These are phyloP conservation scores for Aspiorhynchus laticeps DNA, from an alignment of 2,113 vertebrate species.

Conservation along the genomic window DNA sequence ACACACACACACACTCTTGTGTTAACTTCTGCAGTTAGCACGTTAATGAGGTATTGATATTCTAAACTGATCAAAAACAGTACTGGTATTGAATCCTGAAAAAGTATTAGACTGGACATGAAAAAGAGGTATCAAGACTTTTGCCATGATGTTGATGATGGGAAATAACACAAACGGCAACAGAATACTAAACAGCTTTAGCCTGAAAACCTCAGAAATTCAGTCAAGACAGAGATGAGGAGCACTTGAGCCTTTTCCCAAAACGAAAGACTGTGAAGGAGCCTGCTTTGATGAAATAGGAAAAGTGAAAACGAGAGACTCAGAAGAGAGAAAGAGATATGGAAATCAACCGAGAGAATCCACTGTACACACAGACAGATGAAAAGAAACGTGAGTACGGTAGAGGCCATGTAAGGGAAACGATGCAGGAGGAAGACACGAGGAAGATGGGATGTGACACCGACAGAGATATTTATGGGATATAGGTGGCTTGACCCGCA, in stretches of 20 bases:
- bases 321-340: neutral
- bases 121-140: neutral
- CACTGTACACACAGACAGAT: slow-evolving; percentile 26
- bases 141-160: neutral
- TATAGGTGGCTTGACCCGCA: slow-evolving; percentile 12
- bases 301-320: neutral
- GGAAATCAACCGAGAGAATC: slow-evolving; percentile 23
- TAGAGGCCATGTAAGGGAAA: neutral
- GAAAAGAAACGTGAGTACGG: neutral
- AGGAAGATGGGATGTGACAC: slow-evolving; percentile 24
- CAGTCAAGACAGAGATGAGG: slow-evolving; percentile 16
- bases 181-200: neutral
- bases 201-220: slow-evolving; percentile 8
- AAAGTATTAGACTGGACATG: neutral
- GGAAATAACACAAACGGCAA: neutral
- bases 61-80: neutral
- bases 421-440: neutral
- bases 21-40: neutral
- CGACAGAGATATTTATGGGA: slow-evolving; percentile 36
- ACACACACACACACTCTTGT: no score
- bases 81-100: neutral
- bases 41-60: neutral
- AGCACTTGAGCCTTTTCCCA: slow-evolving; percentile 10
- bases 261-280: neutral
- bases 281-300: slow-evolving; percentile 34